Conservation (phyloP, 2,888 invertebrate species). For the Macrostomum cliftonense region DNA sequence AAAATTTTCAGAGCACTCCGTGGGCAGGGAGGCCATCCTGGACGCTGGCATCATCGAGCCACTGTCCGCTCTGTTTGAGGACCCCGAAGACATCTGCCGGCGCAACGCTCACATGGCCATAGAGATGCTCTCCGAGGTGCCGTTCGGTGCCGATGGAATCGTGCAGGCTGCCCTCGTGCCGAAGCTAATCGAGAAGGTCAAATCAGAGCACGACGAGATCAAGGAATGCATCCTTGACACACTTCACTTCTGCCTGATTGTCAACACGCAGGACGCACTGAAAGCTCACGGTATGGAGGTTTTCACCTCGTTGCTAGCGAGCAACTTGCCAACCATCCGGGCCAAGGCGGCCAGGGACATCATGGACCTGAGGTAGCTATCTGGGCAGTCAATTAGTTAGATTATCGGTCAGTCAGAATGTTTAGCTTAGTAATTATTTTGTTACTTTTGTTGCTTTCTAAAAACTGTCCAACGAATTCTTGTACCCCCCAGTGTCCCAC, state of each 20-base stretch:
- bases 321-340: conserved; percentile 21
- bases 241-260: conserved; percentile 33
- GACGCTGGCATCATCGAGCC: conserved; percentile 25
- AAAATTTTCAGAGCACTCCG: conserved; percentile 25
- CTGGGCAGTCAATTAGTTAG: no score
- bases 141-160: conserved; percentile 31
- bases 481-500: conserved; percentile 28
- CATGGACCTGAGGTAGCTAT: conserved; percentile 34
- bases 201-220: conserved; percentile 32
- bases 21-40: conserved; percentile 33
- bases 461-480: no score
- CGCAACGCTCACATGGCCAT: conserved; percentile 33
- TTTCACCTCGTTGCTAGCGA: conserved; percentile 26
- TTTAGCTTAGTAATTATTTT: background rate
- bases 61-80: conserved; percentile 30
- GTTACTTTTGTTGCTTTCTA: no score
- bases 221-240: conserved; percentile 35
- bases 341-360: conserved; percentile 34
- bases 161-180: conserved; percentile 28
- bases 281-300: conserved; percentile 25
- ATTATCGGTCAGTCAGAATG: no score
- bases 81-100: conserved; percentile 30
- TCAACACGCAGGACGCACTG: conserved; percentile 30
- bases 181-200: conserved; percentile 27
- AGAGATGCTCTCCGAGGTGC: conserved; percentile 33